These are phyloP conservation scores for Hydrotaea cyrtoneurina DNA, from an alignment of 2,888 invertebrate genomes.

Conservation along the genomic window DNA sequence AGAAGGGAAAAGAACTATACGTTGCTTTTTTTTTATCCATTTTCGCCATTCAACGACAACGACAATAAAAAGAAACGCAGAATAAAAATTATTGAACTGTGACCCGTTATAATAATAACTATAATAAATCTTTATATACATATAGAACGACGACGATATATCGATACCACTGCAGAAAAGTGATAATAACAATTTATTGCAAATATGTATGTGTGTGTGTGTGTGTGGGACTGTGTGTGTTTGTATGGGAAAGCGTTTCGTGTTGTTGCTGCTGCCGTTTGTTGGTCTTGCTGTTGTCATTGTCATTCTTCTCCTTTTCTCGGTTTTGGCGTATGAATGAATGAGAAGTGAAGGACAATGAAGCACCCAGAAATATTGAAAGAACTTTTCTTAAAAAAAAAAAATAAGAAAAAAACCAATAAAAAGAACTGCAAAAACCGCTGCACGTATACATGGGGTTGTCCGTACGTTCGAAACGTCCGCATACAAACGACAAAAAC, in stretches of 20 bases:
- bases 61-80: conserved; percentile 54
- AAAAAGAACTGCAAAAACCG: conserved; percentile 44
- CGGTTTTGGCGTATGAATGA: conserved; percentile 33
- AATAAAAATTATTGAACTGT: conserved; percentile 72
- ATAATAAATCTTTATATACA: conserved; percentile 76
- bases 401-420: conserved; percentile 68
- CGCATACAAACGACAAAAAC: conserved; percentile 52
- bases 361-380: conserved; percentile 67
- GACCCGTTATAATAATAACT: conserved; percentile 77
- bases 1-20: not conserved
- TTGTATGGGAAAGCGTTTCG: not conserved
- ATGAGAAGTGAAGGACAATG: conserved; percentile 39
- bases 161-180: conserved; percentile 75
- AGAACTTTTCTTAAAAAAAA: conserved; percentile 63
- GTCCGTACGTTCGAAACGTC: not conserved
- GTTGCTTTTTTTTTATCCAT: conserved; percentile 55
- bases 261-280: conserved; percentile 29
- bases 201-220: conserved; percentile 60
- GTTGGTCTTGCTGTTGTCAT: conserved; percentile 29
- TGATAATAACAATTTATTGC: conserved; percentile 79
- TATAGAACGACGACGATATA: conserved; percentile 60
- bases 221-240: not conserved
- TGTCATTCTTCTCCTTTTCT: conserved; percentile 31
- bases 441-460: conserved; percentile 41
- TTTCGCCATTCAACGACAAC: conserved; percentile 70